Base-by-base conservation (phyloP, 2,113 vertebrate species). In the Catharus bicknelli region DNA sequence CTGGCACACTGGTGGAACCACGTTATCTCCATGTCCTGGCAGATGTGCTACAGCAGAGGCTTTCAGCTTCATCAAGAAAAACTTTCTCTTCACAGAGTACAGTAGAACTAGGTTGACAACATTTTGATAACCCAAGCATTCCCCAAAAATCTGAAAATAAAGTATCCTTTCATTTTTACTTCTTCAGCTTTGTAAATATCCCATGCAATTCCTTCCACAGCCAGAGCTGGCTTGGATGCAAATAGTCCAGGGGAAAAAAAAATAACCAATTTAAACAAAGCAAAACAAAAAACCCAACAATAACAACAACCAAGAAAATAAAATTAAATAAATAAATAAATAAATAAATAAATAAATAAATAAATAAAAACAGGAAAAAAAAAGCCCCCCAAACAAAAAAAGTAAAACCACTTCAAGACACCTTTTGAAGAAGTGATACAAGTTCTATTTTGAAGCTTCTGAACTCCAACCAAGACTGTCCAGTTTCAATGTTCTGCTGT, bases 11-110 rank as follows among this genome's bases (percentile, higher is more conserved):
- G 6, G 7, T 58, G 38, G 42, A 64, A 76, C 2, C 6, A 7
- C 0, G 0, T 16, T n/a, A 5, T 45, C 27, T 59, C 27, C 38
- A 26, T 4, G 4, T 53, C 29, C 26, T 47, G 61, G 7, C 26
- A 63, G 22, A 32, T 20, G 40, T 38, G 64, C 11, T 50, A 16
- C 20, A 47, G 32, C 43, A 38, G 20, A 63, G 2, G 4, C 22
- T 88, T 90, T 86, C 50, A 66, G 29, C 11, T 38, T 61, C 11
- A 83, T 13, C 21, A 42, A n/a, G 26, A 42, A 36, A 23, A 55
- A 14, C 9, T 25, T 50, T 26, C n/a, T 68, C 36, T 83, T 23
- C 27, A 1, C 0, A 38, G 11, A 29, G 10, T 27, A 9, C 3
- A 27, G 6, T 8, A 27, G 21, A 75, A 6, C 42, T 40, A 18